Evolutionary conservation across 1,140 invertebrate species (phyloP), one percentile per base, ranked within the genome.

Genomic region (Ceratina calcarata): DNA sequence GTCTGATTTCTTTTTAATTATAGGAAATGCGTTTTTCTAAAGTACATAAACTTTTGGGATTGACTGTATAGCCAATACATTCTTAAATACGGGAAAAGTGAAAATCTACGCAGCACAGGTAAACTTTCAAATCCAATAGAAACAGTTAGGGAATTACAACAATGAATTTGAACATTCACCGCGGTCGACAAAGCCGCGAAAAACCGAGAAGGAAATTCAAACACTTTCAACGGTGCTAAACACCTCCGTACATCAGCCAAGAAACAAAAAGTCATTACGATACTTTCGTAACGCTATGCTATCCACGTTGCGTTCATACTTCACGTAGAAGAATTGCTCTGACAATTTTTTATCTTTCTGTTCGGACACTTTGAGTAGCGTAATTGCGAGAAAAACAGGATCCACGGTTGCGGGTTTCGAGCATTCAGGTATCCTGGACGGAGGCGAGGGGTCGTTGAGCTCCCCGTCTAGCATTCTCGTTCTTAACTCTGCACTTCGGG

Each of bases 361-460:
- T 45, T 45, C 37, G 37, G 37, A 45, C 37, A 45, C 37, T 45
- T 45, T 45, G 37, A 45, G 37, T 10, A 45, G 37, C 37, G 37
- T 45, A 45, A 1, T 4, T 69, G 13, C 0, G 12, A 72, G 7
- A 72, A 16, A 13, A 18, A 60, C 20, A 20, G n/a, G 22, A 15
- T 60, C 45, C 0, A 22, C 18, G 61, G 8, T 10, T 27, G 16
- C 13, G 37, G 45, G 32, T 37, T 60, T 32, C 7, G 0, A n/a
- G 49, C 37, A 51, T 37, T 55, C 79, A 71, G 61, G 60, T 81
- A 74, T 83, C 76, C 83, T 81, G 76, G 81, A 16, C n/a, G 55
- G 15, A 16, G 16, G 16, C 55, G 55, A 57, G 81, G 81, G 83
- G 81, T 86, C 81, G 76, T 87, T 84, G 81, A 81, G 79, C 82